These are phyloP conservation scores for Apis dorsata DNA, from an alignment of 1,140 invertebrate genomes.

Conservation along the genomic window DNA sequence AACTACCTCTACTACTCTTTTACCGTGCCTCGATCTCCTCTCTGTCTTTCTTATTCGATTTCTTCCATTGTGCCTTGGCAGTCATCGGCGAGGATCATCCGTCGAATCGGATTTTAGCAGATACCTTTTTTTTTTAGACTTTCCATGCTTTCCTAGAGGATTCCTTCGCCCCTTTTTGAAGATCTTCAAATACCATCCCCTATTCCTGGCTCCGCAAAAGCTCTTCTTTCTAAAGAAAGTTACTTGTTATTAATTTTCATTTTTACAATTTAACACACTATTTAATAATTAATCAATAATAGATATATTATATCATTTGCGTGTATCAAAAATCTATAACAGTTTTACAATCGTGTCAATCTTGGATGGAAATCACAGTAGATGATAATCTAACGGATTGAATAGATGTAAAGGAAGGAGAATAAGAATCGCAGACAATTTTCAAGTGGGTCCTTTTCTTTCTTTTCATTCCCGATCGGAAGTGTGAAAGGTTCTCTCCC, in stretches of 20 bases:
- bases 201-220: background rate
- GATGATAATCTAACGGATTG: background rate
- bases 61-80: constrained; percentile 68
- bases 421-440: background rate
- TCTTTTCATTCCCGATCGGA: constrained; percentile 42
- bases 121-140: constrained; percentile 41
- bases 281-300: too few species aligned
- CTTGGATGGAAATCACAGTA: background rate
- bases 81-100: constrained; percentile 68
- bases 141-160: background rate
- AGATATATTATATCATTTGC: too few species aligned
- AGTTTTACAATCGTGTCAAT: background rate
- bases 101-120: constrained; percentile 74
- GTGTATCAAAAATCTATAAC: too few species aligned
- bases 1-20: constrained; percentile 3
- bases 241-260: too few species aligned
- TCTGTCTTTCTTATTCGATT: background rate
- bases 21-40: background rate
- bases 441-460: background rate
- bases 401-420: background rate
- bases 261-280: too few species aligned
- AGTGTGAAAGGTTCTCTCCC: constrained; percentile 43
- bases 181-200: too few species aligned
- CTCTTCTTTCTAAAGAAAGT: background rate
- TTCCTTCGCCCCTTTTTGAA: background rate